Evolutionary conservation across 2,113 vertebrate genomes (phyloP).

Genomic region (Pluvialis apricaria): DNA sequence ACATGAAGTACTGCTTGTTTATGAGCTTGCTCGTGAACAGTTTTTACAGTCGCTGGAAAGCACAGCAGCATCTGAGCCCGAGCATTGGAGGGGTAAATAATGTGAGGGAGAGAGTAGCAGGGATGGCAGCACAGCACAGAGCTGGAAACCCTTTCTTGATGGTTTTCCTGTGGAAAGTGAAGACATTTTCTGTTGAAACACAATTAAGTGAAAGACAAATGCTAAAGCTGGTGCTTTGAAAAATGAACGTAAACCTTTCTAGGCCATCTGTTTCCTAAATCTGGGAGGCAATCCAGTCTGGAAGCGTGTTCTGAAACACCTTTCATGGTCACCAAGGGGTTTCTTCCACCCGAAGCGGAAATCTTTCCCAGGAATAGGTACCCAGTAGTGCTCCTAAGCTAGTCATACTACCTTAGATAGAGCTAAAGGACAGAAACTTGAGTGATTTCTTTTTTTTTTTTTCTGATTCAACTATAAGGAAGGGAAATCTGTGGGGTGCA

Average conservation of each 20-base stretch:
- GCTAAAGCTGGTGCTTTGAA: constrained; percentile 11
- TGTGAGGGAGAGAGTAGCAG: background rate
- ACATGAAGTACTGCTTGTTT: background rate
- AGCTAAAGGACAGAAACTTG: background rate
- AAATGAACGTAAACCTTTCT: background rate
- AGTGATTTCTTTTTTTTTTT: background rate
- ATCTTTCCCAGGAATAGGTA: background rate
- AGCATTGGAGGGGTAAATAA: background rate
- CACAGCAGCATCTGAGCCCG: background rate
- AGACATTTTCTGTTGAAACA: background rate
- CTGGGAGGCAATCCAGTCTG: constrained; percentile 23
- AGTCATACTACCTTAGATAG: background rate
- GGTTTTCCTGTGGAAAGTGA: background rate
- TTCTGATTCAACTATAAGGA: background rate
- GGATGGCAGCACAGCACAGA: background rate
- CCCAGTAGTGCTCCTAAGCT: background rate
- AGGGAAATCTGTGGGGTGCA: constrained; percentile 7
- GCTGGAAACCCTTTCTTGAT: background rate
- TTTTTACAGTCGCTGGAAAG: background rate
- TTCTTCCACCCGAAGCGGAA: background rate
- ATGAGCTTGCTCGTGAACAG: background rate
- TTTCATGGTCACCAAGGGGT: background rate
- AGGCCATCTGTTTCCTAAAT: constrained; percentile 38
- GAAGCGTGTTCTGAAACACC: background rate
- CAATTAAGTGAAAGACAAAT: constrained; percentile 10